Evolutionary conservation across 2,113 vertebrate species (phyloP).

Genomic region (Engystomops pustulosus): DNA sequence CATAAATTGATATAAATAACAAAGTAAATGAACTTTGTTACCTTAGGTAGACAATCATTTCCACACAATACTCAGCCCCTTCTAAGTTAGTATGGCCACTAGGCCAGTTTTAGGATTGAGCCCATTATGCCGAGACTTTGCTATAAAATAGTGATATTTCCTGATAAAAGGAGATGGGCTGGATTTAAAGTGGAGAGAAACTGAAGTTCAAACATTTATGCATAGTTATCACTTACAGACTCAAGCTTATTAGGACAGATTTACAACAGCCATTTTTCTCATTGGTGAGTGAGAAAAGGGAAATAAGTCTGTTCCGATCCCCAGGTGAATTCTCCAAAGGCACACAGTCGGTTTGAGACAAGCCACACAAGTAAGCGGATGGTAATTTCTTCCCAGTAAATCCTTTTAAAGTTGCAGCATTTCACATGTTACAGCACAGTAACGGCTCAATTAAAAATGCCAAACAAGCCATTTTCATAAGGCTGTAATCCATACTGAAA

Average conservation of each 20-base stretch:
- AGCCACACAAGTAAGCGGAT: slow-evolving; percentile 57
- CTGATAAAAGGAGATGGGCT: slow-evolving; percentile 63
- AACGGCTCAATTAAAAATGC: slow-evolving; percentile 70
- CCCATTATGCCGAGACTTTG: slow-evolving; percentile 43
- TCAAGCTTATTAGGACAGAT: slow-evolving; percentile 62
- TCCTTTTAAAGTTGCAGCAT: slow-evolving; percentile 66
- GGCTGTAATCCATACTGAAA: slow-evolving; percentile 72
- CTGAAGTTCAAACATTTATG: slow-evolving; percentile 62
- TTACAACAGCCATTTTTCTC: slow-evolving; percentile 65
- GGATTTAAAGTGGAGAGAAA: slow-evolving; percentile 46
- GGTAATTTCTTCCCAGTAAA: slow-evolving; percentile 64
- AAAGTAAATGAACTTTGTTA: slow-evolving; percentile 34
- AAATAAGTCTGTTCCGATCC: slow-evolving; percentile 48
- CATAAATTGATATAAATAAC: slow-evolving; percentile 10
- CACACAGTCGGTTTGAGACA: slow-evolving; percentile 60
- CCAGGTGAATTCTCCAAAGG: slow-evolving; percentile 67
- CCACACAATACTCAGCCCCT: slow-evolving; percentile 62
- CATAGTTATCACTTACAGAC: slow-evolving; percentile 62
- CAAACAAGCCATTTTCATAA: slow-evolving; percentile 71
- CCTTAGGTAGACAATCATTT: slow-evolving; percentile 56
- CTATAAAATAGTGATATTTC: slow-evolving; percentile 64
- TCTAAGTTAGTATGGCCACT: slow-evolving; percentile 62
- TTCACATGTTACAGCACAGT: slow-evolving; percentile 66
- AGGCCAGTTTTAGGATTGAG: slow-evolving; percentile 26
- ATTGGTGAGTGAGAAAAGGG: slow-evolving; percentile 10